These are phyloP conservation scores for Bradynema listronoti DNA, from an alignment of 1,140 invertebrate genomes.

Conservation along the genomic window DNA sequence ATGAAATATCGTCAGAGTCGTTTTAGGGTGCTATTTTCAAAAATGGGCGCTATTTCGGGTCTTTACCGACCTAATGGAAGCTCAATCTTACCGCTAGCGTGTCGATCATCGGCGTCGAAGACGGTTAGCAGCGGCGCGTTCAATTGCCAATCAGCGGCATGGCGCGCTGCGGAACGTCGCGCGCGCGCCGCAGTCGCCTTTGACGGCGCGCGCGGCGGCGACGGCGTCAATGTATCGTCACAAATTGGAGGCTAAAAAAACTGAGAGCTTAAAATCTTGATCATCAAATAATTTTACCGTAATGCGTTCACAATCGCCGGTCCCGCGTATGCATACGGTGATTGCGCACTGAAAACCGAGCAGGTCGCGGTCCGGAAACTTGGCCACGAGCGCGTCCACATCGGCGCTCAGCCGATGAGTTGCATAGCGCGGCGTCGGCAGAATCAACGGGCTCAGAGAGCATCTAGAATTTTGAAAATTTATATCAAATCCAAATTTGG, in stretches of 20 bases:
- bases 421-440: slow-evolving; percentile 29
- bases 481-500: no score
- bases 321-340: slow-evolving; percentile 26
- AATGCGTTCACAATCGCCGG: slow-evolving; percentile 21
- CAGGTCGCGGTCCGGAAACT: slow-evolving; percentile 34
- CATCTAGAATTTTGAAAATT: no score
- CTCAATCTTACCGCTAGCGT: neutral
- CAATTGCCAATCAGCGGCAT: slow-evolving; percentile 17
- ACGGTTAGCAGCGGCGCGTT: slow-evolving; percentile 24
- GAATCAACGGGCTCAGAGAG: slow-evolving; percentile 23
- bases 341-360: slow-evolving; percentile 35
- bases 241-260: neutral
- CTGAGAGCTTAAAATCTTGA: neutral
- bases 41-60: neutral
- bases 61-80: no score
- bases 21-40: neutral
- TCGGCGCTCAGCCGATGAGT: slow-evolving; percentile 17
- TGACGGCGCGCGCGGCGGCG: neutral
- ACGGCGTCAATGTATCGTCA: neutral
- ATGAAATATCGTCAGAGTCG: neutral
- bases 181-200: neutral
- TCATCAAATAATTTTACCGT: slow-evolving; percentile 10
- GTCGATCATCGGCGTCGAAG: slow-evolving; percentile 4
- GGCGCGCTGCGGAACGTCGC: neutral
- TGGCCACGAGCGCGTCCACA: slow-evolving; percentile 21